phyloP scores from a whole-genome alignment of 2,113 vertebrate species.

The Eira barbara region DNA sequence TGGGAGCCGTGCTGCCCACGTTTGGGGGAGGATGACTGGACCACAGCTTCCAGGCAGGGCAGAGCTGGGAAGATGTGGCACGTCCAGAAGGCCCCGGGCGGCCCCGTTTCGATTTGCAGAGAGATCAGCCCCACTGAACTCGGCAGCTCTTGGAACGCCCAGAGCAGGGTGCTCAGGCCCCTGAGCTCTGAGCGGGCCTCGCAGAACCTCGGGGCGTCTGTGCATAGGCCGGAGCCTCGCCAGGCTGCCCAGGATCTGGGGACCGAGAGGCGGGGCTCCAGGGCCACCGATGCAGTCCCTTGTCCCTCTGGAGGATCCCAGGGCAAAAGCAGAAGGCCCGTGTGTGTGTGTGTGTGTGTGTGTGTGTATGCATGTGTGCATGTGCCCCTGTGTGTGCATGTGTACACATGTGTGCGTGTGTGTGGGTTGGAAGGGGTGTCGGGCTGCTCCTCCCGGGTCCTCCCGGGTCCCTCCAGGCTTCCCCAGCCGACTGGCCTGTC shows the following conservation, averaged over 20 bases:
- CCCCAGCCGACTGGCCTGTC: background rate
- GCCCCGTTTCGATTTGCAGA: background rate
- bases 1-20: accelerated
- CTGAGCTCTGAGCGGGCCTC: background rate
- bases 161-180: background rate
- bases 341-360: background rate
- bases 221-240: background rate
- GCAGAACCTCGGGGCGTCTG: background rate
- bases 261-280: background rate
- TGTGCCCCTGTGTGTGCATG: background rate
- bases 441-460: background rate
- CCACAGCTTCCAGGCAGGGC: background rate
- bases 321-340: background rate
- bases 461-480: background rate
- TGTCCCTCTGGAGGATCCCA: background rate
- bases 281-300: conserved; percentile 9
- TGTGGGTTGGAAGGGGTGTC: background rate
- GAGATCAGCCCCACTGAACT: background rate
- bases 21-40: background rate
- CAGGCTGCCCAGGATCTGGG: background rate
- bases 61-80: accelerated
- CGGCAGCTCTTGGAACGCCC: background rate
- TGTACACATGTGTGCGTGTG: background rate
- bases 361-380: too few species aligned
- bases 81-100: background rate